These are phyloP conservation scores for Crossoptilon crossoptilon DNA, from an alignment of 2,797 vertebrate species.

Conservation along the genomic window DNA sequence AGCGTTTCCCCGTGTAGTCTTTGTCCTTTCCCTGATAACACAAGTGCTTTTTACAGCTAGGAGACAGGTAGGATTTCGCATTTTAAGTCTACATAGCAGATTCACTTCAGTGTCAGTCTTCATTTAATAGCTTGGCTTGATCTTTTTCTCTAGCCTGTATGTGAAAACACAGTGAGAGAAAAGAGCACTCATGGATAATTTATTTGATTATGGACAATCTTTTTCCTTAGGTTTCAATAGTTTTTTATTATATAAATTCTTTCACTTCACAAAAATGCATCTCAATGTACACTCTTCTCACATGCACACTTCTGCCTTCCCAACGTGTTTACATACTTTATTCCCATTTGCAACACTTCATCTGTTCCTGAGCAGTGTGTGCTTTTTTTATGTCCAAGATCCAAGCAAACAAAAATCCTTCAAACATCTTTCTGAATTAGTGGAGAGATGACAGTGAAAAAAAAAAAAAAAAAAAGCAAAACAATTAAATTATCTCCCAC, in stretches of 20 bases:
- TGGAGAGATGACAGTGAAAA: not conserved
- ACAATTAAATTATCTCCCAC: slow-evolving; percentile 26
- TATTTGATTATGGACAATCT: not conserved
- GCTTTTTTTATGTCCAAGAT: slow-evolving; percentile 6
- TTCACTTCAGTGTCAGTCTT: not conserved
- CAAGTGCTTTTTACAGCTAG: not conserved
- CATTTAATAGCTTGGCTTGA: not conserved
- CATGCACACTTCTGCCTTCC: not conserved
- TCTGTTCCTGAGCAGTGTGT: not conserved
- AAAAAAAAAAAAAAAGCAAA: slow-evolving; percentile 11
- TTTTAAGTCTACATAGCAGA: not conserved
- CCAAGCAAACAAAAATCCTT: slow-evolving; percentile 45
- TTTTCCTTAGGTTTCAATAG: not conserved
- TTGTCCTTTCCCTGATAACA: not conserved
- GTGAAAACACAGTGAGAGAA: not conserved
- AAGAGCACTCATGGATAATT: not conserved
- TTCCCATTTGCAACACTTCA: slow-evolving; percentile 1
- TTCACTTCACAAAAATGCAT: not conserved
- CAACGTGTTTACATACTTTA: slow-evolving; percentile 5
- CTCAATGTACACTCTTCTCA: not conserved
- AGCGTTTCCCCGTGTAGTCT: not conserved
- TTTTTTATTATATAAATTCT: not conserved
- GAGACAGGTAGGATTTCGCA: not conserved
- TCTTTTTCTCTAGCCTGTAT: not conserved
- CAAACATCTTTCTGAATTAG: slow-evolving; percentile 24